phyloP scores from a whole-genome alignment of 2,797 vertebrate genomes.

The Ctenopoma kingsleyae region DNA sequence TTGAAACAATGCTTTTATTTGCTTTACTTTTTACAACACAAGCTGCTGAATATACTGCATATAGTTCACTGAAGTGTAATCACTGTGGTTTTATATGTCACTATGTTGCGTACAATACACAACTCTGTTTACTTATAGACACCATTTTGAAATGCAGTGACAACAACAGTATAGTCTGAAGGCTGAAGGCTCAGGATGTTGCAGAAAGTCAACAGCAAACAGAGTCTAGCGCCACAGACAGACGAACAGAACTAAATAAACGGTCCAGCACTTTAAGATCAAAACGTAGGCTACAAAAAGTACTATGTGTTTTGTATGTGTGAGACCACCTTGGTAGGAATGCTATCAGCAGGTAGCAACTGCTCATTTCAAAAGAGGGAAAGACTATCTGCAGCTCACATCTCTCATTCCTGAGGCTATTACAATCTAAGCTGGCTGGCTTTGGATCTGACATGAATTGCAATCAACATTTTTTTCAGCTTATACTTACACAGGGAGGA shows the following conservation, averaged over 20 bases:
- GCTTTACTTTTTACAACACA: too few species aligned
- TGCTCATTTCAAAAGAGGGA: not conserved
- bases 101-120: not conserved
- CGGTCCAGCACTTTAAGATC: not conserved
- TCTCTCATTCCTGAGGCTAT: slow-evolving; percentile 52
- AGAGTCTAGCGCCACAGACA: not conserved
- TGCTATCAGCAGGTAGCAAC: slow-evolving; percentile 16
- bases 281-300: slow-evolving; percentile 4
- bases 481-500: not conserved
- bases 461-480: slow-evolving; percentile 17
- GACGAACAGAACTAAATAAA: not conserved
- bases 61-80: not conserved
- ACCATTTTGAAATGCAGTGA: not conserved
- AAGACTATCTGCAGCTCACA: slow-evolving; percentile 36
- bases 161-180: not conserved
- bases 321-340: slow-evolving; percentile 22
- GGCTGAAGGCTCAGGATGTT: not conserved
- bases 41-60: not conserved
- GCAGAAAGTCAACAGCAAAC: slow-evolving; percentile 7
- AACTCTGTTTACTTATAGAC: not conserved
- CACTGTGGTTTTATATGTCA: not conserved
- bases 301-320: not conserved
- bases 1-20: not conserved
- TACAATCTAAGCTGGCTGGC: slow-evolving; percentile 15
- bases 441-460: slow-evolving; percentile 21